Percentiles rank a stretch among this genome's conserved stretches.
Evolutionary conservation across 2,113 vertebrate species (phyloP).

Genomic region (Sinocyclocheilus rhinocerous): DNA sequence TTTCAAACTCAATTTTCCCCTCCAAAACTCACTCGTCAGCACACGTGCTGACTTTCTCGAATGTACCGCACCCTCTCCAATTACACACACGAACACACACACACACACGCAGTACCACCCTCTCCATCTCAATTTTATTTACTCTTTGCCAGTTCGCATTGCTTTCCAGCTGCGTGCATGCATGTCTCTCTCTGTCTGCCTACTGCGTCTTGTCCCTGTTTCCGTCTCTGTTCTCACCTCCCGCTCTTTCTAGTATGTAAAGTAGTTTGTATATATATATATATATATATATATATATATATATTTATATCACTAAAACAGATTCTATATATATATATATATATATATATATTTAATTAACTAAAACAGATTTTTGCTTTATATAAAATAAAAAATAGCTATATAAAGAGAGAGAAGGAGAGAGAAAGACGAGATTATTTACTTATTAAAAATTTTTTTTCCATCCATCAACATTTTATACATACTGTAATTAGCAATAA

Average conservation of each 20-base stretch:
- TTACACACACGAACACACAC: slow-evolving; percentile 62
- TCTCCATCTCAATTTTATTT: slow-evolving; percentile 53
- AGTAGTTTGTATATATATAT: too few species aligned
- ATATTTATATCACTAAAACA: too few species aligned
- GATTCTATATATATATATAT: too few species aligned
- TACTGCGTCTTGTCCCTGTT: slow-evolving; percentile 31
- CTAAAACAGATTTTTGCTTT: too few species aligned
- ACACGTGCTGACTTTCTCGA: slow-evolving; percentile 59
- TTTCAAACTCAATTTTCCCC: slow-evolving; percentile 71
- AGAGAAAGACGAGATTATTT: too few species aligned
- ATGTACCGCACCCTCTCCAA: slow-evolving; percentile 65
- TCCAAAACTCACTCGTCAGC: slow-evolving; percentile 71
- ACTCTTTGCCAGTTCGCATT: slow-evolving; percentile 45
- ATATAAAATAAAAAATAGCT: too few species aligned
- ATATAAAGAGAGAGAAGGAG: not conserved
- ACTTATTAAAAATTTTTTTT: not conserved
- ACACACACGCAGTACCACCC: slow-evolving; percentile 58
- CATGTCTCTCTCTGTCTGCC: slow-evolving; percentile 37
- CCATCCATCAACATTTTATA: not conserved
- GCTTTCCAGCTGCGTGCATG: slow-evolving; percentile 33
- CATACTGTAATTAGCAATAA: not conserved
- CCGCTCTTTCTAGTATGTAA: not conserved
- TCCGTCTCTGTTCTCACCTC: slow-evolving; percentile 26
- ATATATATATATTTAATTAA: too few species aligned
- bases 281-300: too few species aligned